Base-by-base conservation (phyloP, 2,888 invertebrate genomes). In the Cryptus viduatorius region DNA sequence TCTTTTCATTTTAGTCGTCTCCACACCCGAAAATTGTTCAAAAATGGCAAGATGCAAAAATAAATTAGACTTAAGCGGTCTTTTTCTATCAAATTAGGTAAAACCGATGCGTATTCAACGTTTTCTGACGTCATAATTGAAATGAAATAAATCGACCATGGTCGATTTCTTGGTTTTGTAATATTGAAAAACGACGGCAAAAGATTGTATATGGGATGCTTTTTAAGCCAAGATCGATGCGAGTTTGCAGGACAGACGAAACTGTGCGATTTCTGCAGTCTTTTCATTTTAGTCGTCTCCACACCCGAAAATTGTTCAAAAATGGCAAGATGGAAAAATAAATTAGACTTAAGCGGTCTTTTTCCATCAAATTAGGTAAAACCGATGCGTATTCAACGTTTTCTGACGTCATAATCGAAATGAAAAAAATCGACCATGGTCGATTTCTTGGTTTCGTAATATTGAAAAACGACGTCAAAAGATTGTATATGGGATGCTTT, bases 201-300 rank as follows among this genome's bases (percentile, higher is more conserved):
- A 16, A 14, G 0, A n/a, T 31, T 59, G 24, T 14, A 31, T 56
- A 1, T 16, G 8, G 19, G 8, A 24, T 0, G 4, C 16, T 2
- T 53, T 53, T 53, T 19, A 19, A 53, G 53, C 19, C 8, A 53
- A 53, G 19, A 8, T 53, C 53, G 53, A 8, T 19, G 53, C 53
- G 8, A n/a, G n/a, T n/a, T n/a, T n/a, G n/a, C n/a, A n/a, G n/a
- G n/a, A n/a, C n/a, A n/a, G n/a, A n/a, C n/a, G n/a, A n/a, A n/a
- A 53, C 7, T 44, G 14, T 24, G 24, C 24, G 24, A 24, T 24
- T 1, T 24, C 1, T 24, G 24, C 24, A 24, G 1, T 24, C 56
- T 12, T 77, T 77, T 79, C 48, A n/a, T 71, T 79, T 50, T 64
- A 46, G 19, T 19, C 24, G 24, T 24, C 24, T 61, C 37, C 19